Evolutionary conservation across 2,888 invertebrate genomes (phyloP).

Genomic region (Dromius quadrimaculatus): DNA sequence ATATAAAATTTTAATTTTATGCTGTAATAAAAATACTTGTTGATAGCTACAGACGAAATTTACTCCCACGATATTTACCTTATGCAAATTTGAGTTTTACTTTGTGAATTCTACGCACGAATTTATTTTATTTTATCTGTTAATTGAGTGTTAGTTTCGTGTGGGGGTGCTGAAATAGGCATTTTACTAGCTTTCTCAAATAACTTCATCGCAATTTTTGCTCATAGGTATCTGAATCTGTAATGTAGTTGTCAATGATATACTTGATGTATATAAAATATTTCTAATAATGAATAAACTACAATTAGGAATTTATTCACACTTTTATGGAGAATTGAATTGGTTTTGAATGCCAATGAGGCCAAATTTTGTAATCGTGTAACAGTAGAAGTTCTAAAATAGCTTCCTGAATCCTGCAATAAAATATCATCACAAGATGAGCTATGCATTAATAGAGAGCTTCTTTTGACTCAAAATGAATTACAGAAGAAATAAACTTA

Average conservation of each 20-base stretch:
- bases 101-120: constrained; percentile 17
- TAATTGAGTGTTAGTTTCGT: constrained; percentile 14
- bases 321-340: neutral
- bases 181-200: constrained; percentile 2
- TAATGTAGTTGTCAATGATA: constrained; percentile 8
- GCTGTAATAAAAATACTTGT: constrained; percentile 47
- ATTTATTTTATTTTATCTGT: constrained; percentile 11
- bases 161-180: neutral
- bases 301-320: constrained; percentile 19
- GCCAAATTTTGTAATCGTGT: too few species aligned
- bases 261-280: constrained; percentile 25
- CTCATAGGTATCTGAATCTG: constrained; percentile 6
- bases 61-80: constrained; percentile 45
- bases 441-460: too few species aligned
- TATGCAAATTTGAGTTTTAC: constrained; percentile 44
- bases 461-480: too few species aligned
- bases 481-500: too few species aligned
- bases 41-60: constrained; percentile 50
- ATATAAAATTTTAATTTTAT: constrained; percentile 49
- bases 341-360: neutral
- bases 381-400: too few species aligned
- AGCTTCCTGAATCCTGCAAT: too few species aligned
- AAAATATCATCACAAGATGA: too few species aligned
- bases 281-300: constrained; percentile 19
- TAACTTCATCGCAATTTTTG: constrained; percentile 18